Evolutionary conservation across 2,113 vertebrate species (phyloP).

Genomic region (Circaetus gallicus): DNA sequence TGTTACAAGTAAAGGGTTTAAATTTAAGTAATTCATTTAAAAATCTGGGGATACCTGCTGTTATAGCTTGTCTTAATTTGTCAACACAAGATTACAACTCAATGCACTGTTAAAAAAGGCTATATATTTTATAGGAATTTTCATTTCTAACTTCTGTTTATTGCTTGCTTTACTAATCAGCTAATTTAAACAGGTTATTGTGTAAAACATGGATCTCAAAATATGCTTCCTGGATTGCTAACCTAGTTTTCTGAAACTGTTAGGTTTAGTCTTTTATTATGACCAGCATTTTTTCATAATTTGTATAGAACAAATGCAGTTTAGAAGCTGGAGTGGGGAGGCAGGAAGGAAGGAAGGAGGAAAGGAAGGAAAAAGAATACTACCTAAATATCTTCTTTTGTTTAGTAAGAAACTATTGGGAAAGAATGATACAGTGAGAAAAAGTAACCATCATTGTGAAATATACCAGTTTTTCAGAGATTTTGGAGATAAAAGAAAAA

Average conservation of each 20-base stretch:
- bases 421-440: not conserved
- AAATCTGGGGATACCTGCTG: not conserved
- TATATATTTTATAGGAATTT: not conserved
- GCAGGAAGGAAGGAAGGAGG: not conserved
- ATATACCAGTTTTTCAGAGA: not conserved
- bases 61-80: not conserved
- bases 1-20: not conserved
- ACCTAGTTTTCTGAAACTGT: not conserved
- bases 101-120: not conserved
- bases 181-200: not conserved
- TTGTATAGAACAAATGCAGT: not conserved
- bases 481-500: not conserved
- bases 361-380: not conserved
- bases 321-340: not conserved
- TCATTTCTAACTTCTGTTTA: not conserved
- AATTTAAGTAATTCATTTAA: not conserved
- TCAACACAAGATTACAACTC: not conserved
- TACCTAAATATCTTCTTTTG: not conserved
- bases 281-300: not conserved
- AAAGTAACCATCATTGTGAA: not conserved
- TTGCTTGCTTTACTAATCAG: not conserved
- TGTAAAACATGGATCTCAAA: not conserved
- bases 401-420: not conserved
- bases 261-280: not conserved
- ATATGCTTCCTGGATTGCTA: not conserved